A percentile compares a stretch with the other conserved stretches of the same genome.
phyloP scores from a whole-genome alignment of 2,797 vertebrate species.

The Aselliscus stoliczkanus region DNA sequence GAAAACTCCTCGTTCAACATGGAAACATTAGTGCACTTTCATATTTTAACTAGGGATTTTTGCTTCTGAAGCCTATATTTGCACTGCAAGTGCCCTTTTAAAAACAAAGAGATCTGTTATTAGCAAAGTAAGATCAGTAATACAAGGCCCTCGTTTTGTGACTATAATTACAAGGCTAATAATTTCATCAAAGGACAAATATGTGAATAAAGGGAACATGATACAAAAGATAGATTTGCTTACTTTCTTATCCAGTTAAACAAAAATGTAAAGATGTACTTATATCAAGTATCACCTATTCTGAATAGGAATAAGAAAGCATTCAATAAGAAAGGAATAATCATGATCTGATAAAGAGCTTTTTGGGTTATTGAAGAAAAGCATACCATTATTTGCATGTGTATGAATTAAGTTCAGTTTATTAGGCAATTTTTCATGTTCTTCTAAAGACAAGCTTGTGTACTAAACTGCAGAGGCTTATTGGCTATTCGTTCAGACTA shows the following conservation, averaged over 20 bases:
- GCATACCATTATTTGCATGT: background rate
- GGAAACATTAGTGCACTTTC: background rate
- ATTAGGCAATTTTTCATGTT: background rate
- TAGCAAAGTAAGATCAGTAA: background rate
- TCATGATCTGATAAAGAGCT: background rate
- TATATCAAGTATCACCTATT: background rate
- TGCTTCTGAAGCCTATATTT: background rate
- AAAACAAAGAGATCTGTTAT: background rate
- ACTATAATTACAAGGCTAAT: background rate
- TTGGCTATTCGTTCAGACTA: background rate
- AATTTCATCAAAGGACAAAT: background rate
- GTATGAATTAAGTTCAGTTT: background rate
- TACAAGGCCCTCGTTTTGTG: background rate
- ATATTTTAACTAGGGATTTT: background rate
- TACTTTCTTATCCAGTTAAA: background rate
- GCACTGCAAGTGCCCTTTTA: background rate
- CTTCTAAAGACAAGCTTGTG: background rate
- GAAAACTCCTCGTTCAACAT: background rate
- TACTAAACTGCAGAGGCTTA: background rate
- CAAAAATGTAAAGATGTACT: background rate
- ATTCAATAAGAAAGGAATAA: background rate
- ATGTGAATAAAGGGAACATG: background rate
- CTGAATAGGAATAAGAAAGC: background rate
- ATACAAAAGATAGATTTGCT: background rate
- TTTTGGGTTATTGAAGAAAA: background rate